Conservation (phyloP, 2,888 invertebrate species). For the Eurois occulta region DNA sequence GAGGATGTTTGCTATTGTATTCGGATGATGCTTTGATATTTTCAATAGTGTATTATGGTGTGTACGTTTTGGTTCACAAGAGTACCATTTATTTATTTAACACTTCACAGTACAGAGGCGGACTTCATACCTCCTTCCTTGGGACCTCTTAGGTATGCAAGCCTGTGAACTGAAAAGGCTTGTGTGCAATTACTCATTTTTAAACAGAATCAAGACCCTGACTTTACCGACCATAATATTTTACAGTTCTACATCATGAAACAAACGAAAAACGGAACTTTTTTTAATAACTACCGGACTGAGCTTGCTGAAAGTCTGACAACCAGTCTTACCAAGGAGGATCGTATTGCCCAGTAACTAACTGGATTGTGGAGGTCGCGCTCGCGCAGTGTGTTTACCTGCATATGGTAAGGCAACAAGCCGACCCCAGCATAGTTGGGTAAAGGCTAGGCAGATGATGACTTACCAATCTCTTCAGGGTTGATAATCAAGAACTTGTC, state of each 20-base stretch:
- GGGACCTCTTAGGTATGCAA: too few relatives aligned
- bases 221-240: too few relatives aligned
- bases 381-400: not conserved
- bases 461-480: slow-evolving; percentile 95
- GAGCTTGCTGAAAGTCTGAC: not conserved
- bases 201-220: too few relatives aligned
- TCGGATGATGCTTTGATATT: slow-evolving; percentile 2
- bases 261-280: too few relatives aligned
- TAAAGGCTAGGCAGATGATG: not conserved
- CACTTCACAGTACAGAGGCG: too few relatives aligned
- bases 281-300: too few relatives aligned
- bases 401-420: not conserved
- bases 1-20: slow-evolving; percentile 8
- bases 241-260: too few relatives aligned
- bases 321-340: not conserved
- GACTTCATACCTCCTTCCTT: too few relatives aligned
- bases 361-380: not conserved
- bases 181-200: too few relatives aligned
- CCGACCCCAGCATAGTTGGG: too few relatives aligned
- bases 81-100: too few relatives aligned
- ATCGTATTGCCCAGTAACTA: not conserved
- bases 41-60: not conserved
- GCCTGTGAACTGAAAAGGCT: too few relatives aligned
- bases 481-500: slow-evolving; percentile 94
- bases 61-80: not conserved